Evolutionary conservation across 2,113 vertebrate genomes (phyloP), one percentile per base, ranked within the genome.

Genomic region (Macquaria ambigua): DNA sequence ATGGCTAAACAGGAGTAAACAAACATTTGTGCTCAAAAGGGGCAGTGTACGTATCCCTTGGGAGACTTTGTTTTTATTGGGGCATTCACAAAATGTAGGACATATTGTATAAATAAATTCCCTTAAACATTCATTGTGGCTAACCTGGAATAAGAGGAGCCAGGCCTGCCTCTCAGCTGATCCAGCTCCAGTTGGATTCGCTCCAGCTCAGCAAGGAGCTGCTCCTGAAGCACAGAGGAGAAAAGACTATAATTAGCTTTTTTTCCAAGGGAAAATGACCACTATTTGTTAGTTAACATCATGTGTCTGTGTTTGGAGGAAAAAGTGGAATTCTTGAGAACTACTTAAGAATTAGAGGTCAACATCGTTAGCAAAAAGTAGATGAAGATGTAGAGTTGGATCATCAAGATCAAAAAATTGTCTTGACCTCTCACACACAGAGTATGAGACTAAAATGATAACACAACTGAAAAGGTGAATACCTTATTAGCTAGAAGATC

Each of bases 401-500:
- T 37, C 18, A 15, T 28, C 74, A 59, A 25, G 2, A n/a, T 66
- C 5, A 12, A 58, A 37, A 62, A 50, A 72, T 1, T 1, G 0
- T 8, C n/a, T 34, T 25, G 14, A 43, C 50, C 18, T 25, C 41
- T 61, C 4, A 31, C 25, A 34, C 55, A 15, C 20, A 28, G 4
- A 74, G 16, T 5, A 50, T 12, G 14, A 37, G 1, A 20, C n/a
- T 50, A 48, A 31, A 73, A n/a, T 37, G 2, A 28, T 23, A 53
- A 46, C 20, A 59, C 20, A 14, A 8, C 14, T 59, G 14, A 70
- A 61, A 34, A 34, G 4, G 34, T 63, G 61, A 81, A 37, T 92
- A 97, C 97, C 96, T 98, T 98, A 89, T 97, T 98, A 70, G 97
- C 96, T 34, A 98, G 88, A 53, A 98, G 95, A 83, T 98, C 97